Evolutionary conservation across 2,797 vertebrate species (phyloP).

Genomic region (Podargus strigoides): DNA sequence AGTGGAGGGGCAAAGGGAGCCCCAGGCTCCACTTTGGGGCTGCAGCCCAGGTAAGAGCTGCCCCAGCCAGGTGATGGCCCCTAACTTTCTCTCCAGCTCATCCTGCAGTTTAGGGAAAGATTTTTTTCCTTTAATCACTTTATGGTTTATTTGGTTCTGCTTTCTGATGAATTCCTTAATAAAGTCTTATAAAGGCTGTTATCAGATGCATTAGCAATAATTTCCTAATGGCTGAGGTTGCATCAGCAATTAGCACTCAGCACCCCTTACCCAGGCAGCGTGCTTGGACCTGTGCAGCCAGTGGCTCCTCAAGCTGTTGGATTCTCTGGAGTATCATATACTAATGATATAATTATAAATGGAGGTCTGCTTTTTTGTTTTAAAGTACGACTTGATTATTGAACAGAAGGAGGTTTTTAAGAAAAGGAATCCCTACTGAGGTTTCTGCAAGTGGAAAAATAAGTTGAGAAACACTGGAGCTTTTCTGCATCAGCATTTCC

Average conservation of each 20-base stretch:
- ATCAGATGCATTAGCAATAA: not conserved
- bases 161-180: not conserved
- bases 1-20: not conserved
- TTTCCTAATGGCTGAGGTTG: not conserved
- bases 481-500: not conserved
- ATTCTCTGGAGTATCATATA: not conserved
- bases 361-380: not conserved
- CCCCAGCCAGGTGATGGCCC: fast-evolving
- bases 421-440: not conserved
- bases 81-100: not conserved
- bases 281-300: not conserved
- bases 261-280: not conserved
- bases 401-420: not conserved
- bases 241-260: not conserved
- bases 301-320: not conserved
- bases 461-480: not conserved
- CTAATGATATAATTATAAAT: not conserved
- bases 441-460: not conserved
- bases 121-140: not conserved
- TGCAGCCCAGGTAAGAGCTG: not conserved
- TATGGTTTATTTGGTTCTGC: not conserved
- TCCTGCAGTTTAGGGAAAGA: not conserved
- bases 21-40: fast-evolving
- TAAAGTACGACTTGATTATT: not conserved
- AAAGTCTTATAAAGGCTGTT: not conserved